phyloP scores from a whole-genome alignment of 2,113 vertebrate genomes.

The Plecotus auritus region DNA sequence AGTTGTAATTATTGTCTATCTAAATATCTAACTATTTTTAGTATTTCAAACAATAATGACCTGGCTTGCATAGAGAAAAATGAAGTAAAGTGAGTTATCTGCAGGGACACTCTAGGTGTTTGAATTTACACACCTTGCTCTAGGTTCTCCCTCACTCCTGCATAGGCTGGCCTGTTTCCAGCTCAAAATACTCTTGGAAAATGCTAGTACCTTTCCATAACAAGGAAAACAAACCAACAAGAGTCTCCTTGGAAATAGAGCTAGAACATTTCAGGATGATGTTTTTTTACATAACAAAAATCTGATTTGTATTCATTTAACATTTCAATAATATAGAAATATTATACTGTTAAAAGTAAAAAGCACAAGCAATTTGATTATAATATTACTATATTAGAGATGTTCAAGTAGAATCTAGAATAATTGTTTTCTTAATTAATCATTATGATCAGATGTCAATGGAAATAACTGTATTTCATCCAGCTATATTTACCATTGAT shows the following conservation, averaged over 20 bases:
- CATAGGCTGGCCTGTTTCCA: not conserved
- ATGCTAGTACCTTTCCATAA: not conserved
- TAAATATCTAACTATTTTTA: constrained; percentile 16
- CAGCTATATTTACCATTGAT: not conserved
- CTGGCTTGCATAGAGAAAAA: not conserved
- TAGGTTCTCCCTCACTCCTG: not conserved
- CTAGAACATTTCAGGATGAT: not conserved
- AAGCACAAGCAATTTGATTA: not conserved
- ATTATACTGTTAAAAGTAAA: not conserved
- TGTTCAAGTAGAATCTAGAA: not conserved
- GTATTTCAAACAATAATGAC: not conserved
- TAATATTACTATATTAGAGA: not conserved
- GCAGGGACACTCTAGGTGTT: not conserved
- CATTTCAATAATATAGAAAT: not conserved
- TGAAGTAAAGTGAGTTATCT: not conserved
- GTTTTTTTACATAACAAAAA: not conserved
- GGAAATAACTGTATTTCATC: not conserved
- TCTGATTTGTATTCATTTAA: not conserved
- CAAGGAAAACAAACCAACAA: not conserved
- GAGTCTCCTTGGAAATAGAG: not conserved
- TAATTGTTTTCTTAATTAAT: not conserved
- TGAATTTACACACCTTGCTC: not conserved
- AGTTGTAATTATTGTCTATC: not conserved
- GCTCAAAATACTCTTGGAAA: not conserved
- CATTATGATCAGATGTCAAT: not conserved